These are phyloP conservation scores for Ectropis grisescens DNA, from an alignment of 1,140 invertebrate species.

Conservation along the genomic window DNA sequence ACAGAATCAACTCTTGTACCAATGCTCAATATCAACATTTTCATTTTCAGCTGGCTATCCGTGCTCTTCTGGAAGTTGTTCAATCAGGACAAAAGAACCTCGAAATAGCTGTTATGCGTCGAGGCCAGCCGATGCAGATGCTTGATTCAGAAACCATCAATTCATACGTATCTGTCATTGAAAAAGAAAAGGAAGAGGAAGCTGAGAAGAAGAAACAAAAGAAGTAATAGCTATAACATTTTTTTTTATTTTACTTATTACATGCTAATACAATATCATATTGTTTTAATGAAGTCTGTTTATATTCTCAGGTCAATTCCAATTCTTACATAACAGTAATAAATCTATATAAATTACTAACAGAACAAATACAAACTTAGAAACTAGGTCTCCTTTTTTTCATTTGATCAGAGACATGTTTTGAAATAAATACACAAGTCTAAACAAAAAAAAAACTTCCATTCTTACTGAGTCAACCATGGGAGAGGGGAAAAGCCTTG, in stretches of 20 bases:
- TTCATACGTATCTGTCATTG: slow-evolving; percentile 93
- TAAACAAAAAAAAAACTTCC: too few species aligned
- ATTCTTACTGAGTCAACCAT: too few species aligned
- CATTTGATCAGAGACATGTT: too few species aligned
- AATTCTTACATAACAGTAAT: too few species aligned
- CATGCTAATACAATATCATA: too few species aligned
- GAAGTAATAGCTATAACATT: slow-evolving; percentile 73
- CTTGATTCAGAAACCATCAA: slow-evolving; percentile 92
- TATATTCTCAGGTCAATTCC: slow-evolving; percentile 3
- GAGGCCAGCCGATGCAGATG: slow-evolving; percentile 87
- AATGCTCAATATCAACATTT: too few species aligned
- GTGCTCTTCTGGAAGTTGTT: slow-evolving; percentile 97
- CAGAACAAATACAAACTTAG: too few species aligned
- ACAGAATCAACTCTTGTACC: too few species aligned
- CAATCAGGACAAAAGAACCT: slow-evolving; percentile 99
- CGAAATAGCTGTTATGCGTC: slow-evolving; percentile 96
- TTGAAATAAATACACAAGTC: too few species aligned
- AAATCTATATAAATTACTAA: too few species aligned
- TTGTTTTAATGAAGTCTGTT: slow-evolving; percentile 27
- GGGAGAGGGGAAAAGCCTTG: too few species aligned
- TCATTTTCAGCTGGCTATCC: slow-evolving; percentile 86
- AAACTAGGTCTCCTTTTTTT: too few species aligned
- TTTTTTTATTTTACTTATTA: slow-evolving; percentile 38
- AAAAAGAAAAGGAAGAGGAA: slow-evolving; percentile 98
- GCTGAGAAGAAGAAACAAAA: slow-evolving; percentile 98